Conservation (phyloP, 2,888 invertebrate species). For the Hoplodrina blanda region DNA sequence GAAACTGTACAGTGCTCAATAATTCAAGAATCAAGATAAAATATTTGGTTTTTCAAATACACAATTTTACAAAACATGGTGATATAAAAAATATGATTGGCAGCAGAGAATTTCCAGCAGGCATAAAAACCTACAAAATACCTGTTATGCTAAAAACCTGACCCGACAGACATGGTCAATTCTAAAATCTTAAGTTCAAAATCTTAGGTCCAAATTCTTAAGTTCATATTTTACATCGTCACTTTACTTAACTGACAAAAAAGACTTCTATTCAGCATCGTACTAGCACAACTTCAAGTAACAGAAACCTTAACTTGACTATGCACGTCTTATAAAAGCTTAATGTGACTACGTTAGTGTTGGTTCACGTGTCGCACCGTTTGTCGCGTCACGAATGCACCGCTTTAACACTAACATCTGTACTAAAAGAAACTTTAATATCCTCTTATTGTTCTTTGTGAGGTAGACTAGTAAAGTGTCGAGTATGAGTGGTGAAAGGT, state of each 20-base stretch:
- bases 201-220: too few relatives aligned
- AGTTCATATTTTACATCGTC: too few relatives aligned
- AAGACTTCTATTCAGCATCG: background rate
- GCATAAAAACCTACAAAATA: too few relatives aligned
- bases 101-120: too few relatives aligned
- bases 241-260: background rate
- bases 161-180: too few relatives aligned
- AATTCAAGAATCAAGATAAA: background rate
- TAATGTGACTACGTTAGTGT: conserved; percentile 15
- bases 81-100: too few relatives aligned
- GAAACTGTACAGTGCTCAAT: background rate
- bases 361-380: conserved; percentile 10
- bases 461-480: conserved; percentile 41
- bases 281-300: conserved; percentile 4
- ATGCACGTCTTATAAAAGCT: conserved; percentile 17
- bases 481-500: conserved; percentile 2
- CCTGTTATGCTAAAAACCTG: too few relatives aligned
- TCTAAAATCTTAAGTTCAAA: too few relatives aligned
- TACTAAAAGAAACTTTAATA: conserved; percentile 51
- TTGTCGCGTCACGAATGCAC: conserved; percentile 38
- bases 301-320: conserved; percentile 4
- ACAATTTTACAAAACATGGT: too few relatives aligned
- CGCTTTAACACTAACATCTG: conserved; percentile 42
- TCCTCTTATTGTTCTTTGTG: conserved; percentile 46
- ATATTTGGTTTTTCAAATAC: too few relatives aligned